phyloP scores from a whole-genome alignment of 2,113 vertebrate genomes.

The Dipodomys spectabilis region DNA sequence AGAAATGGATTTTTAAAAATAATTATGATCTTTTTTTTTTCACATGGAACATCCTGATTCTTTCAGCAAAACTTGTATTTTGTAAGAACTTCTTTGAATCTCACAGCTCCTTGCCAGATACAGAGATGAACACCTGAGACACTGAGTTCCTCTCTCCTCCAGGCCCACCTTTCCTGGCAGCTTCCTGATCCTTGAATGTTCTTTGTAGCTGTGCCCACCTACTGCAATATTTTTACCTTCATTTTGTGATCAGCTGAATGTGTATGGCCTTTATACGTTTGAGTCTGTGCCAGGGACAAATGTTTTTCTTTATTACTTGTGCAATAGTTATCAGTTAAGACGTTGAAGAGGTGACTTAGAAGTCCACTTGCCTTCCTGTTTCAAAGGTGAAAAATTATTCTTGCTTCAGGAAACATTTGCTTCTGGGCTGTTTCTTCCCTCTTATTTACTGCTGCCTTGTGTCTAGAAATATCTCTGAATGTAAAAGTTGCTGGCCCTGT shows the following conservation, averaged over 20 bases:
- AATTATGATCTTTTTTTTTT: not conserved
- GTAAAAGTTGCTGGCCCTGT: not conserved
- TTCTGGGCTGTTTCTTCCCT: not conserved
- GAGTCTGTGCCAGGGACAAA: not conserved
- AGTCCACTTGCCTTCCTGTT: not conserved
- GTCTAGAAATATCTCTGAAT: not conserved
- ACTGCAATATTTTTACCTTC: slow-evolving; percentile 5
- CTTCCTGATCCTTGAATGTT: not conserved
- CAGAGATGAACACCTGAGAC: not conserved
- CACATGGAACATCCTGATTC: not conserved
- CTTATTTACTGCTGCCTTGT: not conserved
- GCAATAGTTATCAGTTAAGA: not conserved
- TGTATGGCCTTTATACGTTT: not conserved
- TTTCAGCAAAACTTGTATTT: not conserved
- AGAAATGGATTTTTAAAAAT: not conserved
- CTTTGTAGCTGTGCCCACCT: not conserved
- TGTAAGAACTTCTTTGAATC: not conserved
- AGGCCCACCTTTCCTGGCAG: not conserved
- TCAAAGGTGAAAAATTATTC: not conserved
- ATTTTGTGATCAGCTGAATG: not conserved
- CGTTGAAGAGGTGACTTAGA: not conserved
- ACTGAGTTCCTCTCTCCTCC: not conserved
- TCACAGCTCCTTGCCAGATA: not conserved
- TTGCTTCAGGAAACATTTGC: not conserved
- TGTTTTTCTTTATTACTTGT: not conserved